phyloP scores from a whole-genome alignment of 2,797 vertebrate genomes.

The Girardinus metallicus region DNA sequence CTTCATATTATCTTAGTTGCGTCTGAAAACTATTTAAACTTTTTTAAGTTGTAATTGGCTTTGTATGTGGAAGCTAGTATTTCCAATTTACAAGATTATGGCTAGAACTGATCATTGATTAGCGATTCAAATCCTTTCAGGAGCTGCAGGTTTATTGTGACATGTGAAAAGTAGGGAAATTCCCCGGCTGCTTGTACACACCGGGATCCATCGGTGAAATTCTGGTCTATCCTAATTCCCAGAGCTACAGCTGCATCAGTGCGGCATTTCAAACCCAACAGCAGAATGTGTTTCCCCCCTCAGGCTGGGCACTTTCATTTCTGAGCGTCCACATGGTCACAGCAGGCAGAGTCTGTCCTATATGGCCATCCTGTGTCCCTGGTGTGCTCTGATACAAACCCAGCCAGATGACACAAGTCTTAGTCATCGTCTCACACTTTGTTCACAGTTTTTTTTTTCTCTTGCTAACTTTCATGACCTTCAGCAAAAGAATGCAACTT shows the following conservation, averaged over 20 bases:
- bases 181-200: conserved; percentile 51
- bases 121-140: not conserved
- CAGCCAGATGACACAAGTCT: conserved; percentile 45
- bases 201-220: conserved; percentile 44
- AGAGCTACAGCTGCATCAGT: conserved; percentile 30
- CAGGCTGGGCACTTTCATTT: conserved; percentile 52
- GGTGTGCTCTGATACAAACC: conserved; percentile 31
- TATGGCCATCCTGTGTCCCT: conserved; percentile 44
- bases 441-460: conserved; percentile 32
- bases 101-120: not conserved
- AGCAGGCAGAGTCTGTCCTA: conserved; percentile 60
- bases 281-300: conserved; percentile 60
- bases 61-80: not conserved
- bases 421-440: conserved; percentile 49
- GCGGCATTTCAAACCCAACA: conserved; percentile 38
- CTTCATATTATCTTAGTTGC: not conserved
- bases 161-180: not conserved
- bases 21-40: not conserved
- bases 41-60: not conserved
- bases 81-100: not conserved
- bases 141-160: not conserved
- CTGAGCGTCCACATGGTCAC: conserved; percentile 51
- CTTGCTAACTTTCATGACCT: conserved; percentile 16
- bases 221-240: conserved; percentile 65
- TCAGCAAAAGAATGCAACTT: not conserved